These are phyloP conservation scores for Hylaeus volcanicus DNA, from an alignment of 1,140 invertebrate species.

Conservation along the genomic window DNA sequence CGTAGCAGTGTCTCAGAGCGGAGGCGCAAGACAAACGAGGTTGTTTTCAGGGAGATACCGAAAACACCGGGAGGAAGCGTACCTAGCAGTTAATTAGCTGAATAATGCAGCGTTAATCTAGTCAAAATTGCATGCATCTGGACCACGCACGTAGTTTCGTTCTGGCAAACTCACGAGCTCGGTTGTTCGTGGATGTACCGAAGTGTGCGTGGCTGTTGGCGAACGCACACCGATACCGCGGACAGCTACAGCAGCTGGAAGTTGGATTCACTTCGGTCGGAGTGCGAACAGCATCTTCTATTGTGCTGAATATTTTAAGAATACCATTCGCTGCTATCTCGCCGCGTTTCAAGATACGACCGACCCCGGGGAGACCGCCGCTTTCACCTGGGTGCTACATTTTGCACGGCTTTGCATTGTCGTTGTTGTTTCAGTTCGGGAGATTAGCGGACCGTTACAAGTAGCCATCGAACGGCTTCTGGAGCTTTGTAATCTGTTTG, in stretches of 20 bases:
- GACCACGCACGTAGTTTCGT: conserved; percentile 70
- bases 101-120: conserved; percentile 79
- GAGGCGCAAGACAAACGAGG: conserved; percentile 67
- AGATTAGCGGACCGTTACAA: conserved; percentile 14
- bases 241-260: background rate
- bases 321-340: conserved; percentile 46
- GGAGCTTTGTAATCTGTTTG: too few species aligned
- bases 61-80: conserved; percentile 63
- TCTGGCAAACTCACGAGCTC: conserved; percentile 63
- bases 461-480: conserved; percentile 1
- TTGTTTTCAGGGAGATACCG: conserved; percentile 65
- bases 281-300: conserved; percentile 61
- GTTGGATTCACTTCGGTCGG: conserved; percentile 42
- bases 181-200: conserved; percentile 41
- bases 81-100: conserved; percentile 75
- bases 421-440: conserved; percentile 26
- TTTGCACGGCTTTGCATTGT: conserved; percentile 15
- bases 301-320: conserved; percentile 65
- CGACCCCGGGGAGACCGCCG: background rate
- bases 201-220: conserved; percentile 25
- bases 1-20: conserved; percentile 39
- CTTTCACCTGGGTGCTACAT: conserved; percentile 3
- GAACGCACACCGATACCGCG: background rate
- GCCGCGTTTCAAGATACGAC: conserved; percentile 21
- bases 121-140: conserved; percentile 76